These are phyloP conservation scores for Hepsetus odoe DNA, from an alignment of 2,113 vertebrate species.

Conservation along the genomic window DNA sequence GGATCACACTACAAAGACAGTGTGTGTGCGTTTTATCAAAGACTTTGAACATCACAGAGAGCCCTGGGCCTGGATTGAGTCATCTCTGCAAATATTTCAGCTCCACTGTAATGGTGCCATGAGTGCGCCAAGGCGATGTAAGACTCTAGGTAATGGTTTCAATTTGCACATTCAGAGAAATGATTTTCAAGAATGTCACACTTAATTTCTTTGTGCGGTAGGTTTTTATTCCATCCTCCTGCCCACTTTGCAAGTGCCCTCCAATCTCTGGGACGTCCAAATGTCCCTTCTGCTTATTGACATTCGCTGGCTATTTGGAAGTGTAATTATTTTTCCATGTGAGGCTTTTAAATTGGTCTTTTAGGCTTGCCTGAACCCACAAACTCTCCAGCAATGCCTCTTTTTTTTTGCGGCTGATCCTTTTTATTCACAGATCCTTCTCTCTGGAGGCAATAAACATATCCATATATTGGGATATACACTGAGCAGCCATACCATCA, in stretches of 20 bases:
- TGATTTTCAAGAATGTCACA: conserved; percentile 44
- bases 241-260: not conserved
- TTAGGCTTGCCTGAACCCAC: not conserved
- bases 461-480: too few species aligned
- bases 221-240: not conserved
- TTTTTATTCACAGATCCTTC: not conserved
- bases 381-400: conserved; percentile 15
- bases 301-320: conserved; percentile 20
- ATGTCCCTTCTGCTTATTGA: conserved; percentile 39
- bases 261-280: not conserved
- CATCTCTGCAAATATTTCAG: conserved; percentile 77
- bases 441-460: conserved; percentile 1
- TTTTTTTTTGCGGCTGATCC: not conserved
- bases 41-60: conserved; percentile 26
- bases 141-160: conserved; percentile 32
- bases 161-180: conserved; percentile 46
- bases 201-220: conserved; percentile 31
- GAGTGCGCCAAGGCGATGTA: conserved; percentile 17
- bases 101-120: conserved; percentile 49
- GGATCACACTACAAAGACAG: conserved; percentile 82
- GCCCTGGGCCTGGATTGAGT: conserved; percentile 63
- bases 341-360: conserved; percentile 9
- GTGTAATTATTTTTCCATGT: conserved; percentile 32
- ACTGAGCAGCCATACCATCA: too few species aligned
- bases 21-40: conserved; percentile 37